Base-by-base conservation (phyloP, 2,888 invertebrate species). In the Brachypalpus laphriformis region DNA sequence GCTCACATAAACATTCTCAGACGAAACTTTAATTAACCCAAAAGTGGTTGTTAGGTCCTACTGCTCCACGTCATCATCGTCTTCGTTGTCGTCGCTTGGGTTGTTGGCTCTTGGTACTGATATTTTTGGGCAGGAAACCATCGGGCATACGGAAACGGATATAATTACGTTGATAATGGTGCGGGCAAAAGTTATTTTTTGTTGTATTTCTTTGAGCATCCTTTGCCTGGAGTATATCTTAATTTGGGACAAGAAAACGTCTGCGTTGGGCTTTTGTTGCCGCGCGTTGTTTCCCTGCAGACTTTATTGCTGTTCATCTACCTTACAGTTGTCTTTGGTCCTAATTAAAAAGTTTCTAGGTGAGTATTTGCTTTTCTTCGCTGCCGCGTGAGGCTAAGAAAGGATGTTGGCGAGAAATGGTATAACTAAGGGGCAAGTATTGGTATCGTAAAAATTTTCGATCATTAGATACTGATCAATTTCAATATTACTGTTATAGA, bases 1-100 rank as follows among this genome's bases (percentile, higher is more conserved):
- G 31, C 61, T 66, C 82, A 71, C 78, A 83, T 74, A 56, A 78
- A 78, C 78, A 83, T 78, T 68, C 68, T 72, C 82, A 68, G 63
- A 78, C 72, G 37, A 78, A 83, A 83, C 72, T 83, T 83, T 83
- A 83, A 83, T 83, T 78, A 78, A 83, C 72, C 82, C 78, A 74
- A 77, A 82, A 78, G 54, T 63, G 22, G 72, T 68, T 74, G 72
- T 74, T 63, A 63, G 63, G 47, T 66, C 51, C 45, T 57, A 54
- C 34, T 49, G 25, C 34, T 25, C 6, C 28, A 45, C 11, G 8
- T 1, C 42, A 42, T 40, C 18, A 16, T 25, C 22, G 54, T 25
- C 57, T 20, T 56, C 25, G 65, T 54, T 47, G 42, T 68, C 56
- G 59, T 59, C 40, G 37, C 37, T 61, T 66, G 40, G 54, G 57